phyloP scores from a whole-genome alignment of 2,797 vertebrate genomes.

The Clarias platycephalus region DNA sequence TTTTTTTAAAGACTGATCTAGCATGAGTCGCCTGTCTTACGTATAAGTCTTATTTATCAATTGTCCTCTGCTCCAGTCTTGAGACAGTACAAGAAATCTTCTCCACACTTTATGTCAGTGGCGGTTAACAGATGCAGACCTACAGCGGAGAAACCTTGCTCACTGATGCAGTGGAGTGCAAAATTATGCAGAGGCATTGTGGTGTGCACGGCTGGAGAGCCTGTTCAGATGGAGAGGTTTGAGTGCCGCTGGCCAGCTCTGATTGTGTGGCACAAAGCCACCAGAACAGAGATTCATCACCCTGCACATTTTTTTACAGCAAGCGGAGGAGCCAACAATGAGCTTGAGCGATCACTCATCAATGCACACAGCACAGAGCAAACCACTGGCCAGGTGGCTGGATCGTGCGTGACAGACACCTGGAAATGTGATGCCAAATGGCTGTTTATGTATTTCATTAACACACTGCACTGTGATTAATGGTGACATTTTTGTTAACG shows the following conservation, averaged over 20 bases:
- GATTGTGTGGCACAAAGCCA: slow-evolving; percentile 54
- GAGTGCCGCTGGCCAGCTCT: slow-evolving; percentile 50
- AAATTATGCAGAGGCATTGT: slow-evolving; percentile 54
- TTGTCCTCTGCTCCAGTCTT: slow-evolving; percentile 16
- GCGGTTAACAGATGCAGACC: slow-evolving; percentile 43
- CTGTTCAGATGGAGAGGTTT: slow-evolving; percentile 54
- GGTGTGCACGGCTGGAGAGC: slow-evolving; percentile 39
- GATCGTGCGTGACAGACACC: slow-evolving; percentile 35
- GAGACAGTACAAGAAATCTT: slow-evolving; percentile 32
- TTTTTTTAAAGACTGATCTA: not conserved
- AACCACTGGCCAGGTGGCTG: slow-evolving; percentile 50
- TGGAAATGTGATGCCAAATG: slow-evolving; percentile 37
- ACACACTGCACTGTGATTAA: slow-evolving; percentile 16
- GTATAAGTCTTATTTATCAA: slow-evolving; percentile 3
- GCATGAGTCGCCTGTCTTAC: slow-evolving; percentile 8
- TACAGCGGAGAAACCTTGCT: slow-evolving; percentile 46
- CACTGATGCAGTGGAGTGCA: slow-evolving; percentile 43
- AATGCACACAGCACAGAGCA: slow-evolving; percentile 46
- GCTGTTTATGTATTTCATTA: slow-evolving; percentile 37
- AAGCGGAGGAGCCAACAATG: slow-evolving; percentile 61
- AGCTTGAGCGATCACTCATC: slow-evolving; percentile 70
- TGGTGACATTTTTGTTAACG: slow-evolving; percentile 5
- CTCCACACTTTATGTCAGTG: slow-evolving; percentile 7
- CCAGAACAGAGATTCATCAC: slow-evolving; percentile 62
- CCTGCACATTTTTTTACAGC: slow-evolving; percentile 61